Conservation (phyloP, 1,140 invertebrate species). For the Drosophila azteca region DNA sequence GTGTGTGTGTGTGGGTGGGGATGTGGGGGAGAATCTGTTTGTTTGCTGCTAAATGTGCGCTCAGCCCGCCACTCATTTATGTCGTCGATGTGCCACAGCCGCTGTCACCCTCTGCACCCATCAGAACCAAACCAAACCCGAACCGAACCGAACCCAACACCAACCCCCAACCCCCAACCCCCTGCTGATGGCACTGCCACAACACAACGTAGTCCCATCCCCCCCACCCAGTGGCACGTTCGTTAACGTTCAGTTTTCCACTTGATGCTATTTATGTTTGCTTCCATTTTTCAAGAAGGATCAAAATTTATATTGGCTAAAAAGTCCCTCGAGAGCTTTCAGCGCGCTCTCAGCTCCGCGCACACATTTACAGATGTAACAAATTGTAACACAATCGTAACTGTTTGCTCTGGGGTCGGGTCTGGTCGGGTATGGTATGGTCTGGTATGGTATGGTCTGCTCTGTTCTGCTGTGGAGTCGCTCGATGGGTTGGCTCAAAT, state of each 20-base stretch:
- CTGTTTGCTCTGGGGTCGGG: slow-evolving; percentile 72
- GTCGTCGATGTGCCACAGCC: slow-evolving; percentile 75
- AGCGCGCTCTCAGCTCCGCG: slow-evolving; percentile 30
- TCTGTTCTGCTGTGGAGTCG: too few relatives aligned
- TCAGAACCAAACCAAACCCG: background rate
- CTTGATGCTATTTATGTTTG: slow-evolving; percentile 83
- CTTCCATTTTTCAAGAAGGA: slow-evolving; percentile 82
- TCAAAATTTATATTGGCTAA: slow-evolving; percentile 82
- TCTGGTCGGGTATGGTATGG: slow-evolving; percentile 2
- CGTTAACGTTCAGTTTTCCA: slow-evolving; percentile 80
- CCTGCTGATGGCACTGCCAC: slow-evolving; percentile 18
- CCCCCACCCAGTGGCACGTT: slow-evolving; percentile 42
- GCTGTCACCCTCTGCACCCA: slow-evolving; percentile 29
- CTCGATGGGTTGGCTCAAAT: slow-evolving; percentile 28
- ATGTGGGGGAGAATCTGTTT: slow-evolving; percentile 58
- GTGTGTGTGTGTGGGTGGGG: slow-evolving; percentile 20
- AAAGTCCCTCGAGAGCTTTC: slow-evolving; percentile 80
- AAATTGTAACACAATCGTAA: slow-evolving; percentile 83
- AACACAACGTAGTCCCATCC: background rate
- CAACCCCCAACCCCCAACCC: background rate
- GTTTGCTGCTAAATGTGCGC: slow-evolving; percentile 80
- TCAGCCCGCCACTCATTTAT: slow-evolving; percentile 81
- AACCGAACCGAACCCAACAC: slow-evolving; percentile 10
- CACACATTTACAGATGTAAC: slow-evolving; percentile 79
- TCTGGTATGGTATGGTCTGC: too few relatives aligned